Evolutionary conservation across 2,113 vertebrate genomes (phyloP).

Genomic region (Trochalopteron elliotii): DNA sequence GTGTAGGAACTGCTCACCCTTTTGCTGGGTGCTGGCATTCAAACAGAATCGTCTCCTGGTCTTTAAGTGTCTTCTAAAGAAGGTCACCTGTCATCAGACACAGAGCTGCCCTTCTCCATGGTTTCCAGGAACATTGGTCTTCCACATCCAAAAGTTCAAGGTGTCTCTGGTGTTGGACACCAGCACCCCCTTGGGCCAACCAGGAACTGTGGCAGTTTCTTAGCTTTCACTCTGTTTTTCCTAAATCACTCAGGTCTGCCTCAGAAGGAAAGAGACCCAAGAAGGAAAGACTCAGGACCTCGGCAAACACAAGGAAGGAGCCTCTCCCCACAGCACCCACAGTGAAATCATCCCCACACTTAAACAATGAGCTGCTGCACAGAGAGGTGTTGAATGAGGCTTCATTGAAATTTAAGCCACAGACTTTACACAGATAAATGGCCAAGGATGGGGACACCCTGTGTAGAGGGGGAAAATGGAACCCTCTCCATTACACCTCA

Average conservation of each 20-base stretch:
- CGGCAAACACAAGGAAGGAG: neutral
- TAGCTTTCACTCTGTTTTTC: neutral
- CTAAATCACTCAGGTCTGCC: neutral
- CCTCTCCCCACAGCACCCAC: neutral
- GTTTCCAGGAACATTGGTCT: neutral
- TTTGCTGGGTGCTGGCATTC: neutral
- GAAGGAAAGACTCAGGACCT: neutral
- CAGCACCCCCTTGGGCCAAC: neutral
- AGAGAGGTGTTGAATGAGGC: neutral
- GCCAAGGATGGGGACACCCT: fast-evolving
- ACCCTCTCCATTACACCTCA: neutral
- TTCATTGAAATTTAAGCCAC: neutral
- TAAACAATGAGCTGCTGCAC: neutral
- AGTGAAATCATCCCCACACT: neutral
- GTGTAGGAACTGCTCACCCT: neutral
- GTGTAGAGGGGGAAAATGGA: neutral
- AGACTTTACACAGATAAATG: neutral
- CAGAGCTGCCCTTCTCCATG: neutral
- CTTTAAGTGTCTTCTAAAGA: neutral
- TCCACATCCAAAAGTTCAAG: neutral
- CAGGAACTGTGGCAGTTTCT: neutral
- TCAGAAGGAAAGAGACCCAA: neutral
- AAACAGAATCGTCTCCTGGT: neutral
- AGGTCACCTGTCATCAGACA: too few relatives aligned
- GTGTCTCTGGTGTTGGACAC: neutral